Evolutionary conservation across 2,113 vertebrate species (phyloP), one percentile per base, ranked within the genome.

Genomic region (Epinephelus cyanopodus): DNA sequence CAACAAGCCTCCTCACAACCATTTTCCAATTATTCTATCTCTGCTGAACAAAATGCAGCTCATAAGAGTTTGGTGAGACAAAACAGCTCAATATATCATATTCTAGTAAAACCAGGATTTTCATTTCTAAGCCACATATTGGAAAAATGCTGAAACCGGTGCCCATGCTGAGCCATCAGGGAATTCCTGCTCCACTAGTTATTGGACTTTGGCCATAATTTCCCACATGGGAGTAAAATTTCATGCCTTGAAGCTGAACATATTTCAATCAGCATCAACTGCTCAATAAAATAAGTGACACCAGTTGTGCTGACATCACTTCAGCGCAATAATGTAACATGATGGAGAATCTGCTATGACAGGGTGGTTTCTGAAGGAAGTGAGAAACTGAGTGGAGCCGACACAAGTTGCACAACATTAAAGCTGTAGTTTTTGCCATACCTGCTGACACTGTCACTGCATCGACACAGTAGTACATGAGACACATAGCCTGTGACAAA

Each of bases 211-310:
- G 5, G 52, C 57, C 57, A 78, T 5, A 12, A 33, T 68, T 67
- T 71, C 61, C 77, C 77, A 79, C 68, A 39, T n/a, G 50, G 48
- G 82, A 76, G 66, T 80, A 48, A 84, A n/a, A 81, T 76, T 52
- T 42, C 37, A 67, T 27, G 37, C 42, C 42, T 62, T 67, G n/a
- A 72, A 70, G 72, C 56, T 56, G 37, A 67, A 54, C 39, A 48
- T 73, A 54, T 91, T 84, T 77, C 37, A 81, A 81, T 83, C 75
- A 77, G 84, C 68, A 37, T 50, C 67, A 29, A 37, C 63, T 79
- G 52, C 81, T 58, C 60, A 80, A 82, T 68, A 48, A 75, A 48
- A 77, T 76, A 88, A 86, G 71, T 79, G 69, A 67, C 72, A 85
- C 53, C 74, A 77, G 67, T 82, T 82, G 82, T 53, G 62, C 77